Evolutionary conservation across 2,888 invertebrate genomes (phyloP).

Genomic region (Smittia sp.): DNA sequence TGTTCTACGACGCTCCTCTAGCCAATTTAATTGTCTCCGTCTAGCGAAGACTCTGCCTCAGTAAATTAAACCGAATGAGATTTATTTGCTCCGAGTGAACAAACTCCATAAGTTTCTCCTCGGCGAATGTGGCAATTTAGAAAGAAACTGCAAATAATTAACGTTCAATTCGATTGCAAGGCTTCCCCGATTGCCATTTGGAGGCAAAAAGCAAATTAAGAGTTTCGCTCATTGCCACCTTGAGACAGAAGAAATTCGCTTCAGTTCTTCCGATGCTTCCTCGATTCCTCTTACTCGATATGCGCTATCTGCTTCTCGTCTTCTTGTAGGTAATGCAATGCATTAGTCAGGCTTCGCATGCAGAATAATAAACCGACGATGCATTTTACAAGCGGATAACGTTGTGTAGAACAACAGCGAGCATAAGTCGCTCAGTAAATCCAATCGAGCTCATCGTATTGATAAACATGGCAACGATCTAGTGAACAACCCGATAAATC

Average conservation of each 20-base stretch:
- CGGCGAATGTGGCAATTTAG: neutral
- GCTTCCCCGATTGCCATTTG: neutral
- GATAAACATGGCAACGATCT: constrained; percentile 10
- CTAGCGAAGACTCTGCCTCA: neutral
- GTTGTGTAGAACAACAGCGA: neutral
- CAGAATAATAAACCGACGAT: neutral
- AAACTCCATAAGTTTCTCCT: neutral
- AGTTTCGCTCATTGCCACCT: neutral
- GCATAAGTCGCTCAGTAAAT: neutral
- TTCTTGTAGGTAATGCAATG: neutral
- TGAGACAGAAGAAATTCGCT: no score
- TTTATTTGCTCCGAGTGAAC: neutral
- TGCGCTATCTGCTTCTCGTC: neutral
- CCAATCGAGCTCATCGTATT: constrained; percentile 7
- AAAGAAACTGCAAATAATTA: constrained; percentile 17
- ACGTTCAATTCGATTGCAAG: neutral
- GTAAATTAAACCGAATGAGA: constrained; percentile 16
- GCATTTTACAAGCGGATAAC: neutral
- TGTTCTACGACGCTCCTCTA: neutral
- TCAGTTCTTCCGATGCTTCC: no score
- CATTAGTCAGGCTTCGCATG: constrained; percentile 9
- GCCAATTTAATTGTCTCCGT: neutral
- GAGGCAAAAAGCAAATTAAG: neutral
- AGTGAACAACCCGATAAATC: constrained; percentile 18
- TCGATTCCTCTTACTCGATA: neutral